A percentile compares a stretch with the other conserved stretches of the same genome.
phyloP scores from a whole-genome alignment of 2,888 invertebrate genomes.

The Cerceris rybyensis region DNA sequence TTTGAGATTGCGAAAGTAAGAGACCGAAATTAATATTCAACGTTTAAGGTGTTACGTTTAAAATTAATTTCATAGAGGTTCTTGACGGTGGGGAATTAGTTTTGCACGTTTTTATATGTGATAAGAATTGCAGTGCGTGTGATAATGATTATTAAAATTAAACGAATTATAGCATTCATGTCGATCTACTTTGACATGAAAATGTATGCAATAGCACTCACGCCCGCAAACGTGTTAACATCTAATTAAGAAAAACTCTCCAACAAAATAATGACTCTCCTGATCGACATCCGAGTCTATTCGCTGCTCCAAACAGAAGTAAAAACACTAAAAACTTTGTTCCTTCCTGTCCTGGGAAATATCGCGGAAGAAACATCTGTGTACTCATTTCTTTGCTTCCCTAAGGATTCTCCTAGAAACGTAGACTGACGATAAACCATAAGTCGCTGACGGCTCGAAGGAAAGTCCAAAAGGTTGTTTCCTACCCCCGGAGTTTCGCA shows the following conservation, averaged over 20 bases:
- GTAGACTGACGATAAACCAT: conserved; percentile 70
- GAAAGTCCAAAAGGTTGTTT: conserved; percentile 65
- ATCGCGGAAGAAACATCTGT: conserved; percentile 68
- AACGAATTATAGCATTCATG: no score
- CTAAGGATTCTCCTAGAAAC: conserved; percentile 53
- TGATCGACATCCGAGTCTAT: not conserved
- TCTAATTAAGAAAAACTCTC: not conserved
- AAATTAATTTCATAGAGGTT: no score
- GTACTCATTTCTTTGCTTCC: conserved; percentile 65
- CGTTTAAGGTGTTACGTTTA: no score
- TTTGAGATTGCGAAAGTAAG: no score
- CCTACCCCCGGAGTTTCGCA: conserved; percentile 34
- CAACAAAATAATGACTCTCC: not conserved
- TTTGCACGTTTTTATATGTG: no score
- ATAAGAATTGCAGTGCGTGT: no score
- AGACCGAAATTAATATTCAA: no score
- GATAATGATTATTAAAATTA: no score
- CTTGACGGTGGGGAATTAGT: no score
- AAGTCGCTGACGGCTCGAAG: conserved; percentile 69
- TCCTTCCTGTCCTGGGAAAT: conserved; percentile 63
- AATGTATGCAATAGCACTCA: no score
- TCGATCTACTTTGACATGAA: no score
- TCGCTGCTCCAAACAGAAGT: conserved; percentile 1
- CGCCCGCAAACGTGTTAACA: no score
- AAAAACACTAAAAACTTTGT: conserved; percentile 51